phyloP scores from a whole-genome alignment of 2,888 invertebrate genomes.

The Habrosyne pyritoides region DNA sequence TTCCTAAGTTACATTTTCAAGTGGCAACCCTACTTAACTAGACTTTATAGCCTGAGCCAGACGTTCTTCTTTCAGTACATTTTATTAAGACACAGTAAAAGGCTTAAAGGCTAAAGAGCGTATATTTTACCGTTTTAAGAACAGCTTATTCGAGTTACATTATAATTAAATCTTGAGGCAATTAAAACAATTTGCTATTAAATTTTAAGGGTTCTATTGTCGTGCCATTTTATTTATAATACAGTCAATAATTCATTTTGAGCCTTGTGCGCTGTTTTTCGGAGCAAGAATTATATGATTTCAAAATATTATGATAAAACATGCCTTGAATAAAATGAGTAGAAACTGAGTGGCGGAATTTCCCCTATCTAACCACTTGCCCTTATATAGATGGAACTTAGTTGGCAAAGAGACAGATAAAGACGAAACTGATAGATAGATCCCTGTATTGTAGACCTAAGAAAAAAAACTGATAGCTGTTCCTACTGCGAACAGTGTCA shows the following conservation, averaged over 20 bases:
- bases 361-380: too few relatives aligned
- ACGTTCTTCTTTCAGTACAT: constrained; percentile 13
- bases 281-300: too few relatives aligned
- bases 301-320: too few relatives aligned
- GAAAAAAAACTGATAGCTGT: too few relatives aligned
- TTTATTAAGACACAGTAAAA: constrained; percentile 38
- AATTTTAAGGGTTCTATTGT: background rate
- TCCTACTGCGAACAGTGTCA: too few relatives aligned
- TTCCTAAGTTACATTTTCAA: too few relatives aligned
- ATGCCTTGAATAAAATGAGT: too few relatives aligned
- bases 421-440: too few relatives aligned
- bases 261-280: background rate
- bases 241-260: background rate
- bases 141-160: background rate
- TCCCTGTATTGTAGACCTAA: too few relatives aligned
- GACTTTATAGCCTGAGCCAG: constrained; percentile 18
- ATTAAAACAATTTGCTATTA: background rate
- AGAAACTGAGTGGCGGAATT: too few relatives aligned
- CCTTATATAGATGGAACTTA: too few relatives aligned
- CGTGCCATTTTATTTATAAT: background rate
- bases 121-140: background rate
- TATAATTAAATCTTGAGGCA: background rate
- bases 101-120: constrained; percentile 20
- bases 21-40: background rate
- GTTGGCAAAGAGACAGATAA: too few relatives aligned